phyloP scores from a whole-genome alignment of 2,888 invertebrate genomes.

The Yponomeuta plumbellus region DNA sequence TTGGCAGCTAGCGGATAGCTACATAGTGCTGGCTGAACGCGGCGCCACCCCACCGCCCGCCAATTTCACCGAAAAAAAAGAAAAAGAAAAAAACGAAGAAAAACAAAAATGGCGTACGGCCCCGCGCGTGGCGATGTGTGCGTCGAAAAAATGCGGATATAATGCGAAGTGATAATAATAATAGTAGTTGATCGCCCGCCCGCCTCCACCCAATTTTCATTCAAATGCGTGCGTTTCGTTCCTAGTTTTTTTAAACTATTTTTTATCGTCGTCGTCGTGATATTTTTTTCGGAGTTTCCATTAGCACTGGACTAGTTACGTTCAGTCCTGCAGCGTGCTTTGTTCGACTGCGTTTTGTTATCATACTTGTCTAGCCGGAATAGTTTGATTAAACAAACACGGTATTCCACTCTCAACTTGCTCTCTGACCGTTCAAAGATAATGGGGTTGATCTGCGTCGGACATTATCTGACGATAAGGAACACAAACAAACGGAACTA shows the following conservation, averaged over 20 bases:
- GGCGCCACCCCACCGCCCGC: constrained; percentile 41
- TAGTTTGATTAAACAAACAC: constrained; percentile 30
- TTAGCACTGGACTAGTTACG: constrained; percentile 61
- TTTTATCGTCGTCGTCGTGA: constrained; percentile 43
- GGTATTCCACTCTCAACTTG: background rate
- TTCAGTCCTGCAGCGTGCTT: constrained; percentile 43
- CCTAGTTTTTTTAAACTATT: constrained; percentile 56
- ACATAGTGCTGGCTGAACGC: constrained; percentile 49
- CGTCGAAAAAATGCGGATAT: constrained; percentile 74
- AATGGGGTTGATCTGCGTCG: background rate
- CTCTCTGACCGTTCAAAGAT: background rate
- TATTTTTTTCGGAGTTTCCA: constrained; percentile 72
- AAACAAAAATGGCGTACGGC: constrained; percentile 65
- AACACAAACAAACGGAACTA: background rate
- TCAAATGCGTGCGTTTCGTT: constrained; percentile 57
- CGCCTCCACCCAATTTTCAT: constrained; percentile 71
- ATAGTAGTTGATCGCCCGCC: constrained; percentile 66
- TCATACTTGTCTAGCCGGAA: constrained; percentile 27
- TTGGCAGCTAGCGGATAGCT: constrained; percentile 52
- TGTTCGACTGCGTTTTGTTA: constrained; percentile 36
- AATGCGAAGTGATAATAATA: constrained; percentile 75
- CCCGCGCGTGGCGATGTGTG: constrained; percentile 45
- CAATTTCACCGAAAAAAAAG: constrained; percentile 58
- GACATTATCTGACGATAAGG: constrained; percentile 3
- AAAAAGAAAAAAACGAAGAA: constrained; percentile 64